Conservation (phyloP, 2,113 vertebrate genomes). For the Candoia aspera region DNA sequence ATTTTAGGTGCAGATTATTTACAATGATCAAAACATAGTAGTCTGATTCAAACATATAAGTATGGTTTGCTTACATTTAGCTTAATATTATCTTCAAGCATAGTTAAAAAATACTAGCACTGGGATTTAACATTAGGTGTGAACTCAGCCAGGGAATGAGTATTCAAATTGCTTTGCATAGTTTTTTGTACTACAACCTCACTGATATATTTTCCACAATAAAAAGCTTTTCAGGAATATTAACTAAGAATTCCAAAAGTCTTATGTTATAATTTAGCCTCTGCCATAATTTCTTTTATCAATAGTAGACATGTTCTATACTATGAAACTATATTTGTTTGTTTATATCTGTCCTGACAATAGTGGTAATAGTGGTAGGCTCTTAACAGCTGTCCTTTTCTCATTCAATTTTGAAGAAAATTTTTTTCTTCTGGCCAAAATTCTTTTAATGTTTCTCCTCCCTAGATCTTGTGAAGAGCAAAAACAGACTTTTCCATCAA, state of each 20-base stretch:
- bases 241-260: not conserved
- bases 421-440: not conserved
- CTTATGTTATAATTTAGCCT: not conserved
- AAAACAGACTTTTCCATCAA: not conserved
- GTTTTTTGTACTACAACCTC: not conserved
- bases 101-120: not conserved
- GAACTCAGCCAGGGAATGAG: not conserved
- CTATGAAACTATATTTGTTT: not conserved
- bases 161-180: not conserved
- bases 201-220: not conserved
- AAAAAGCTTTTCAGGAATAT: not conserved
- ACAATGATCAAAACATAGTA: not conserved
- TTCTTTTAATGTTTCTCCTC: not conserved
- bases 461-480: not conserved
- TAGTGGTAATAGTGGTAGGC: not conserved
- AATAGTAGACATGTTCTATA: not conserved
- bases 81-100: not conserved
- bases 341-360: not conserved
- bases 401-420: not conserved
- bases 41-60: not conserved
- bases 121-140: not conserved
- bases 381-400: not conserved
- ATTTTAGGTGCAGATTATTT: not conserved
- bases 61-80: not conserved
- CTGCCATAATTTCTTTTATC: not conserved